These are phyloP conservation scores for Scaptomyza pallida DNA, from an alignment of 1,140 invertebrate genomes.

Conservation along the genomic window DNA sequence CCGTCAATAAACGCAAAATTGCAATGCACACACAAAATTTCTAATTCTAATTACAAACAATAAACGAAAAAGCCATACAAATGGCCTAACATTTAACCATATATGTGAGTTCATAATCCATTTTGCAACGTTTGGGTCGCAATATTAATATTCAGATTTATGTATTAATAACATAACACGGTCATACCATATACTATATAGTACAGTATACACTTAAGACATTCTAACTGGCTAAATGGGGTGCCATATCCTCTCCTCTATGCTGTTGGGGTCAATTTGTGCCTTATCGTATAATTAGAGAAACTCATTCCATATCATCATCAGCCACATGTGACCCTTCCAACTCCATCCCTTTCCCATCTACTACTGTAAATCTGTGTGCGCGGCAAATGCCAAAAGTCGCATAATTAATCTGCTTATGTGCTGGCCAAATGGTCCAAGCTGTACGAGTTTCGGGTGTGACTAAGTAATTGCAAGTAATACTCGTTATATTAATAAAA, in stretches of 20 bases:
- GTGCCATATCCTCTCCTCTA: slow-evolving; percentile 28
- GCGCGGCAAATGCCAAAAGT: slow-evolving; percentile 61
- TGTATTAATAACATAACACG: slow-evolving; percentile 75
- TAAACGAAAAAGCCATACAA: slow-evolving; percentile 69
- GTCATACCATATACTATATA: background rate
- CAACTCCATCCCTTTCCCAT: background rate
- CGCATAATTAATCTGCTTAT: slow-evolving; percentile 79
- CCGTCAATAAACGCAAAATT: slow-evolving; percentile 35
- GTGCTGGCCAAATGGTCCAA: slow-evolving; percentile 43
- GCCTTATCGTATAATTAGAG: slow-evolving; percentile 77
- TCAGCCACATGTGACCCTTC: slow-evolving; percentile 54
- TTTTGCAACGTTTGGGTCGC: slow-evolving; percentile 17
- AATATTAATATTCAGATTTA: slow-evolving; percentile 79
- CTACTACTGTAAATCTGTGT: slow-evolving; percentile 35
- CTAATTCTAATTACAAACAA: slow-evolving; percentile 78
- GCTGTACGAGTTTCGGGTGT: slow-evolving; percentile 45
- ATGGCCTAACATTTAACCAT: slow-evolving; percentile 35
- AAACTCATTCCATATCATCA: slow-evolving; percentile 8
- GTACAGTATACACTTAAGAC: background rate
- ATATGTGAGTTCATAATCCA: slow-evolving; percentile 66
- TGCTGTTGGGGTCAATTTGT: slow-evolving; percentile 72
- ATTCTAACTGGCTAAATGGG: slow-evolving; percentile 14
- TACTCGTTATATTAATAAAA: slow-evolving; percentile 69
- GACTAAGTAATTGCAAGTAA: slow-evolving; percentile 75
- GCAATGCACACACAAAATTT: slow-evolving; percentile 71